A percentile compares a stretch with the other conserved stretches of the same genome.
Conservation (phyloP, 2,113 vertebrate species). For the Uria lomvia region DNA sequence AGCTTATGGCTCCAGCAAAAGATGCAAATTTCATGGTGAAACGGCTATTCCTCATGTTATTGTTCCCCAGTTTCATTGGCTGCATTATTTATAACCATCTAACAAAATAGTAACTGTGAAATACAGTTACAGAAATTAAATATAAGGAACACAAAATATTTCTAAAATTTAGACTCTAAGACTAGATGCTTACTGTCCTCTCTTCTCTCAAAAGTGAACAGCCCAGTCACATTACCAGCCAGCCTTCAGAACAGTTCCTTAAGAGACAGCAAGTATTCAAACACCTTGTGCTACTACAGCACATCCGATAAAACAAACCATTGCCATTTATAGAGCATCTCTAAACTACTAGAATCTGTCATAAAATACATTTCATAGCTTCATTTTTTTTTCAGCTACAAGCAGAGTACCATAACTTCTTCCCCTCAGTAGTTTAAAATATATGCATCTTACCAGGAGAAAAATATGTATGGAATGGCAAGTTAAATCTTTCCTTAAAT, state of each 20-base stretch:
- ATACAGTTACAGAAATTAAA: background rate
- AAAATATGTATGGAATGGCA: background rate
- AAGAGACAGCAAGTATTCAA: background rate
- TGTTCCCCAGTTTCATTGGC: background rate
- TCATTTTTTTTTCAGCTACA: background rate
- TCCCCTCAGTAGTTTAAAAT: background rate
- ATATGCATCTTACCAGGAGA: background rate
- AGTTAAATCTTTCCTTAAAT: background rate
- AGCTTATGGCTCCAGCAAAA: background rate
- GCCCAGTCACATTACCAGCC: background rate
- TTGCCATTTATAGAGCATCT: background rate
- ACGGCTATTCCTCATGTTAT: background rate
- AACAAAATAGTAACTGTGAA: background rate
- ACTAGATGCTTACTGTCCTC: background rate
- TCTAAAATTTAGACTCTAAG: background rate
- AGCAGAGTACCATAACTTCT: background rate
- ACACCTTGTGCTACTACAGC: background rate
- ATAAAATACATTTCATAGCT: background rate
- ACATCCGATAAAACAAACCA: background rate
- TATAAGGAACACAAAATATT: background rate
- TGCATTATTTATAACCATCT: background rate
- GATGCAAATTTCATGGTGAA: background rate
- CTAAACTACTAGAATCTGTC: background rate
- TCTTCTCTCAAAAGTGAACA: background rate
- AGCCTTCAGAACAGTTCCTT: background rate